A percentile compares a stretch with the other conserved stretches of the same genome.
Conservation (phyloP, 2,888 invertebrate genomes). For the Myopa tessellatipennis region DNA sequence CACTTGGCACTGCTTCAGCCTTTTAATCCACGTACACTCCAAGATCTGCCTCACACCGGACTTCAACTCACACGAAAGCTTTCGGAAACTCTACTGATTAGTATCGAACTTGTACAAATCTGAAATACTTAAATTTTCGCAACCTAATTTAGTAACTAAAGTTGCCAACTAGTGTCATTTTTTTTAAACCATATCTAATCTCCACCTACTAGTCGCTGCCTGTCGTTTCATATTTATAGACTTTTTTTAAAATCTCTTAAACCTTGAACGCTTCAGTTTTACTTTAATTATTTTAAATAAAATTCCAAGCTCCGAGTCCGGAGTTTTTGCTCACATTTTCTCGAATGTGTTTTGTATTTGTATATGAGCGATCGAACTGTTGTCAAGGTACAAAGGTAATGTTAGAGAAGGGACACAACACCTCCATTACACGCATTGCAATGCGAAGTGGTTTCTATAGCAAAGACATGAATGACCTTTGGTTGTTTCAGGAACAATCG, state of each 20-base stretch:
- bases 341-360: constrained; percentile 58
- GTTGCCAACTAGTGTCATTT: background rate
- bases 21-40: too few relatives aligned
- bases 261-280: background rate
- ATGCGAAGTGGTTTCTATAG: background rate
- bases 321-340: background rate
- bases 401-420: constrained; percentile 46
- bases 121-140: background rate
- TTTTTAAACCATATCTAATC: background rate
- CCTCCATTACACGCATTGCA: background rate
- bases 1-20: too few relatives aligned
- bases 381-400: constrained; percentile 53
- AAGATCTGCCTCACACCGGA: too few relatives aligned
- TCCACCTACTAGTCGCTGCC: background rate
- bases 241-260: background rate
- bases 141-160: too few relatives aligned
- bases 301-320: constrained; percentile 1
- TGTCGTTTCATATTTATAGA: background rate
- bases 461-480: constrained; percentile 52
- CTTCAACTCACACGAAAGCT: too few relatives aligned
- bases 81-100: background rate
- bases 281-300: background rate
- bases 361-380: constrained; percentile 52
- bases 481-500: constrained; percentile 92
- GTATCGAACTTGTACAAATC: background rate